Evolutionary conservation across 2,113 vertebrate genomes (phyloP), one percentile per base, ranked within the genome.

Genomic region (Ammodytes dubius): DNA sequence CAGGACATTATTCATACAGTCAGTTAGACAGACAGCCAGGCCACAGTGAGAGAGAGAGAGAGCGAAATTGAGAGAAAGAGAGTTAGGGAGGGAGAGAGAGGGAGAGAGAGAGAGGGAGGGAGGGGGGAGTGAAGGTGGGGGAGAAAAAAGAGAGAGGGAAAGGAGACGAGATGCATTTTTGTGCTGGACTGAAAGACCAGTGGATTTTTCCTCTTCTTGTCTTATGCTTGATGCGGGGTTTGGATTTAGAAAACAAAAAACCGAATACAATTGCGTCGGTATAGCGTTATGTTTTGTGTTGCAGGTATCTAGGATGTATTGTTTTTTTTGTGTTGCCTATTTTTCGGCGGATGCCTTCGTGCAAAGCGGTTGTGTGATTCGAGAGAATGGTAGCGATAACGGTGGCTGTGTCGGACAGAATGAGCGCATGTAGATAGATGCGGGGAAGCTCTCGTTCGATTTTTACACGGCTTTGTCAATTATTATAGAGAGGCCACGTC

Each of bases 1-100:
- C 96, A 95, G 96, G 96, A 95, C 96, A 96, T 97, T 97, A 96
- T 97, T 96, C 96, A 96, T 96, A 95, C 94, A 96, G 96, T 94
- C 95, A 96, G 96, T 81, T 95, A 96, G 96, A 61, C 89, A 85
- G 95, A 37, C 84, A 85, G 96, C 94, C 93, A 94, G 94, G 95
- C 93, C 91, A 93, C 91, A 94, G 93, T 84, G 92, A 88, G 89
- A 82, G 82, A 72, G 79, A 78, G 84, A 74, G 89, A 39, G 79
- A 73, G 60, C 50, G 77, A 63, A 87, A 17, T 81, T 49, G 73
- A 42, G 82, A 71, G 85, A 12, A 77, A 57, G 75, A 15, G 77
- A 70, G 81, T 7, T 81, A 78, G 87, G 19, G 83, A 50, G 84
- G 2, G 75, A 64, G 88, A 15, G 74, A 64, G 59, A 7, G 76